Evolutionary conservation across 2,888 invertebrate species (phyloP), one percentile per base, ranked within the genome.

Genomic region (Pheosia gnoma): DNA sequence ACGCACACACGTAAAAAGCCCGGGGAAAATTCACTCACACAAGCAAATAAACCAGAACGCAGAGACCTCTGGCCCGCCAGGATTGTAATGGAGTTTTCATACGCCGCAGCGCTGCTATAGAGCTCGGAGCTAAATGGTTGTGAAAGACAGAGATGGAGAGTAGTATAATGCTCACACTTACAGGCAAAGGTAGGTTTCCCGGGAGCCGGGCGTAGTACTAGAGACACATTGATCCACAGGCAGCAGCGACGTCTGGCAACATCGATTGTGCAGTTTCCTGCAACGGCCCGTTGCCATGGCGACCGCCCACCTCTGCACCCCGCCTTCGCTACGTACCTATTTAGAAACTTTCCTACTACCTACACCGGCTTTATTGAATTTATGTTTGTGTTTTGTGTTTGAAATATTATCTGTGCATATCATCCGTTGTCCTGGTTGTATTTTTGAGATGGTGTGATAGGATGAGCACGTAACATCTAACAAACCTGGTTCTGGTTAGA

Each of bases 191-290:
- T 84, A 89, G 87, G 86, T 88, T 88, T 85, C 88, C 89, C 91
- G 89, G 89, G 89, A 85, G 85, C 82, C 88, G 87, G 86, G 88
- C 92, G 91, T 93, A 93, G 93, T 93, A 93, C 93, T 93, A 93
- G 91, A 93, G 91, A 93, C 93, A 93, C 93, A 93, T 93, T 93
- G 93, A 93, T 93, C 93, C 91, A 93, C 86, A 91, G 83, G 80
- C 82, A 79, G 81, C 72, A 75, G 66, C 78, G 62, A 84, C 90
- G 93, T 93, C 93, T 93, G 91, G 91, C 90, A 86, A 86, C 92
- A 93, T 93, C 90, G 93, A 93, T 93, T 93, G 88, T 91, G 93
- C 93, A 93, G 93, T 90, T 91, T 93, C 93, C 93, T 93, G 93
- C 93, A 92, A 87, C 92, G 82, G 72, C 62, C 77, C 83, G 91